Percentiles rank a stretch among this genome's conserved stretches.
phyloP scores from a whole-genome alignment of 2,797 vertebrate species.

The Sebastes minor region DNA sequence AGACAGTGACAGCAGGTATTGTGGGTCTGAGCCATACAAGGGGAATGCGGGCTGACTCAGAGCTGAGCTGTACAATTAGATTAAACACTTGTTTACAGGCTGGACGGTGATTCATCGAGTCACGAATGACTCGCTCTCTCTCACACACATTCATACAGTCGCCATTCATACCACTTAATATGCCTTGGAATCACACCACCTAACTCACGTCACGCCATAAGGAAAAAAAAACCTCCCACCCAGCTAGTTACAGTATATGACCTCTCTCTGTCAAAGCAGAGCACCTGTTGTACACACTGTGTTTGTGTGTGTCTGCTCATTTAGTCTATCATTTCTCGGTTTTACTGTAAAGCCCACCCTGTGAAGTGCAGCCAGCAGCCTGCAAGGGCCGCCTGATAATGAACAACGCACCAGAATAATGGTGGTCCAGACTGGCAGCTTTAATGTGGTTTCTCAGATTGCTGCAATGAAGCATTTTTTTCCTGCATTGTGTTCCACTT shows the following conservation, averaged over 20 bases:
- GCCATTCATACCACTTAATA: constrained; percentile 31
- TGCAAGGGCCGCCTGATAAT: constrained; percentile 26
- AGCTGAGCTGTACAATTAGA: constrained; percentile 45
- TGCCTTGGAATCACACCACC: constrained; percentile 3
- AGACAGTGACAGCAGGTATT: constrained; percentile 51
- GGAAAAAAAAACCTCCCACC: background rate
- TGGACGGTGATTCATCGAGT: constrained; percentile 51
- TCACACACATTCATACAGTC: constrained; percentile 5
- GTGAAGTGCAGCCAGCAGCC: background rate
- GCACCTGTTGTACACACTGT: background rate
- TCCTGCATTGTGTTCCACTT: constrained; percentile 58
- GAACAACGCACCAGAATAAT: constrained; percentile 45
- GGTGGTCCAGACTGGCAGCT: constrained; percentile 22
- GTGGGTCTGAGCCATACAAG: constrained; percentile 43
- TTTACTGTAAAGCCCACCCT: background rate
- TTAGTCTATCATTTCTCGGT: background rate
- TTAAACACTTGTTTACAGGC: constrained; percentile 62
- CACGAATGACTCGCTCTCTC: constrained; percentile 38
- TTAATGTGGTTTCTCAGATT: constrained; percentile 69
- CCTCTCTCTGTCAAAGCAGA: background rate
- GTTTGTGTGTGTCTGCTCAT: constrained; percentile 5
- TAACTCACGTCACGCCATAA: background rate
- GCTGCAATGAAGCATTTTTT: constrained; percentile 39
- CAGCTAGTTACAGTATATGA: background rate
- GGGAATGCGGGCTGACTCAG: constrained; percentile 76